A percentile compares a stretch with the other conserved stretches of the same genome.
phyloP scores from a whole-genome alignment of 1,140 invertebrate genomes.

The Babylonia areolata region DNA sequence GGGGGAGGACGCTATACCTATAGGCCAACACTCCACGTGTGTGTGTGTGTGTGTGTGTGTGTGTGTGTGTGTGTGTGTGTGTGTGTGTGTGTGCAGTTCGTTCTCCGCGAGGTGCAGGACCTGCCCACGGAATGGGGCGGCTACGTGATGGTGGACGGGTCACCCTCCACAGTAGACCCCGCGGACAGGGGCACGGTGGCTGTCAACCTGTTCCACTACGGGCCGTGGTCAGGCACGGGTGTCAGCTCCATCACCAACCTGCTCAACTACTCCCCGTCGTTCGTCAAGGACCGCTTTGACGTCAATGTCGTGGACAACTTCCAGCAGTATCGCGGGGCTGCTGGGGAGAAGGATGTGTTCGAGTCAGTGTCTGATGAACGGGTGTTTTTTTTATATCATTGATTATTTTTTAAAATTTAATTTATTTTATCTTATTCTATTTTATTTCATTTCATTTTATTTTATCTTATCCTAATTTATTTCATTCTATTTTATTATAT shows the following conservation, averaged over 20 bases:
- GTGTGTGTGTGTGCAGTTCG: not conserved
- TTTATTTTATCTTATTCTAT: no score
- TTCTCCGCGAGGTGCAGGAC: conserved; percentile 3
- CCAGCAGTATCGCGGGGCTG: not conserved
- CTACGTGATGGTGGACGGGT: conserved; percentile 39
- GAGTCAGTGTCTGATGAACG: not conserved
- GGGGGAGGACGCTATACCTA: no score
- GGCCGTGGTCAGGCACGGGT: conserved; percentile 6
- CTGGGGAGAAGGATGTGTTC: conserved; percentile 15
- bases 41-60: no score
- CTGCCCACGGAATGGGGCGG: conserved; percentile 47
- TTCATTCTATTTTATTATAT: no score
- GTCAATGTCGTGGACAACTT: conserved; percentile 16
- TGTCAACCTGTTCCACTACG: conserved; percentile 16
- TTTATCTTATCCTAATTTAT: no score
- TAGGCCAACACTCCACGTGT: no score
- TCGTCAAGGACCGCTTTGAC: conserved; percentile 8
- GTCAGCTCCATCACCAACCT: conserved; percentile 14
- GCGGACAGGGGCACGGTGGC: not conserved
- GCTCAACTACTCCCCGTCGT: not conserved
- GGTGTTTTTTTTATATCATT: no score
- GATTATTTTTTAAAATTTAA: no score
- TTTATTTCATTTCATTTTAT: no score
- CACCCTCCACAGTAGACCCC: not conserved
- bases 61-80: not conserved